phyloP scores from a whole-genome alignment of 2,113 vertebrate species.

The Manacus vitellinus region DNA sequence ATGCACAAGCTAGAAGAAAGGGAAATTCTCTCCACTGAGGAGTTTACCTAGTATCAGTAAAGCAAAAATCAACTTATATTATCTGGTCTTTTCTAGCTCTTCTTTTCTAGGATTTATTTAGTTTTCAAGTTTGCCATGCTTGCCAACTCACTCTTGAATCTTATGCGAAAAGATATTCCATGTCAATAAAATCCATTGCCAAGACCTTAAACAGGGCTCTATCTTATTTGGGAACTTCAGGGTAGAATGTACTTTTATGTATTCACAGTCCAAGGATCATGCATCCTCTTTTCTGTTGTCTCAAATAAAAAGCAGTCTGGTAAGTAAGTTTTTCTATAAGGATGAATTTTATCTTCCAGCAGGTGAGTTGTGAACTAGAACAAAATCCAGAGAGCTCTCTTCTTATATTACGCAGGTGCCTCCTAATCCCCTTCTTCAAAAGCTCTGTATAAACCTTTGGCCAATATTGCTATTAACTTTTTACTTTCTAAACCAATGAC shows the following conservation, averaged over 20 bases:
- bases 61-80: not conserved
- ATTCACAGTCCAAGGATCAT: not conserved
- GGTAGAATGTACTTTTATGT: not conserved
- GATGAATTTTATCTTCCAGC: not conserved
- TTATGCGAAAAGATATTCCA: not conserved
- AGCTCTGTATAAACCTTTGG: not conserved
- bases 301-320: not conserved
- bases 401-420: not conserved
- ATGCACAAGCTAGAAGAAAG: not conserved
- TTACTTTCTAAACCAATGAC: not conserved
- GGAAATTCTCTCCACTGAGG: not conserved
- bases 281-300: not conserved
- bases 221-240: not conserved
- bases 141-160: not conserved
- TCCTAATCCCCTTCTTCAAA: not conserved
- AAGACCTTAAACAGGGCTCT: not conserved
- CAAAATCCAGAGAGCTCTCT: not conserved
- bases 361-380: not conserved
- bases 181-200: not conserved
- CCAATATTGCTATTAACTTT: not conserved
- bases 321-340: not conserved
- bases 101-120: not conserved
- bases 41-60: not conserved
- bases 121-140: not conserved
- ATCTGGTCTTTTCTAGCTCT: not conserved